phyloP scores from a whole-genome alignment of 2,888 invertebrate species.

The Stenoptilia bipunctidactyla region DNA sequence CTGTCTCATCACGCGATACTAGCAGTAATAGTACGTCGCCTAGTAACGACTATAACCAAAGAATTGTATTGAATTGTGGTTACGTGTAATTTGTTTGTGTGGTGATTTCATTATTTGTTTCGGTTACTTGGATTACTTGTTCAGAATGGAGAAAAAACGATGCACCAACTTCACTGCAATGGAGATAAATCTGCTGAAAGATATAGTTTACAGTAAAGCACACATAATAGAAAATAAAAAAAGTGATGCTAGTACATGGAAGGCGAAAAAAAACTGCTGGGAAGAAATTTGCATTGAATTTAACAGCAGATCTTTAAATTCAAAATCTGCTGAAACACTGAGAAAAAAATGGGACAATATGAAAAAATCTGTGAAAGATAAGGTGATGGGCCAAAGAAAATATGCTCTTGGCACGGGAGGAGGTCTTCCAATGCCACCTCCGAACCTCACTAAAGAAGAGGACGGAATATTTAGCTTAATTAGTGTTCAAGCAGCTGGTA shows the following conservation, averaged over 20 bases:
- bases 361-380: constrained; percentile 1
- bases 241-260: too few species aligned
- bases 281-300: constrained; percentile 6
- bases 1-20: too few species aligned
- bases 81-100: too few species aligned
- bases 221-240: constrained; percentile 1
- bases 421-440: constrained; percentile 8
- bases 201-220: not conserved
- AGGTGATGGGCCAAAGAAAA: constrained; percentile 7
- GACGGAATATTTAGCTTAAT: constrained; percentile 6
- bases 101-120: too few species aligned
- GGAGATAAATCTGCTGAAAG: constrained; percentile 2
- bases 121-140: too few species aligned
- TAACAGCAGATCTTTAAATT: constrained; percentile 8
- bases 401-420: constrained; percentile 7
- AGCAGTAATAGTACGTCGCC: too few species aligned
- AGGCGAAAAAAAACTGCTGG: constrained; percentile 6
- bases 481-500: constrained; percentile 6
- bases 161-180: constrained; percentile 1
- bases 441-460: constrained; percentile 6
- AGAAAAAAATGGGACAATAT: constrained; percentile 7
- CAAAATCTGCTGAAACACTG: constrained; percentile 7
- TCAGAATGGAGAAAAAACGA: constrained; percentile 1
- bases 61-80: too few species aligned
- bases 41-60: too few species aligned